These are phyloP conservation scores for Xyliphius kryptos DNA, from an alignment of 2,113 vertebrate genomes.

Conservation along the genomic window DNA sequence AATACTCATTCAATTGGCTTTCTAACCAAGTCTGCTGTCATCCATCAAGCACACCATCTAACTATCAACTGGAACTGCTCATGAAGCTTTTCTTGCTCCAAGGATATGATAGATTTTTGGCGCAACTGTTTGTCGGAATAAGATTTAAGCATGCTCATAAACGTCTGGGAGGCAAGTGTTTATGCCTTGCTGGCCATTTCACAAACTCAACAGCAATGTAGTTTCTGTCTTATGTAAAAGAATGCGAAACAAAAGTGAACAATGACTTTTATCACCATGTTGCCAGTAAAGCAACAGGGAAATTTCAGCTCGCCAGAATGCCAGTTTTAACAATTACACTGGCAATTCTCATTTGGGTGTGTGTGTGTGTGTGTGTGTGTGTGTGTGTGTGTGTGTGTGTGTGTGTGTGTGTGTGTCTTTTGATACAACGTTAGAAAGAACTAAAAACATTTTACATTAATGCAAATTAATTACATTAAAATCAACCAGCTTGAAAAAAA, in stretches of 20 bases:
- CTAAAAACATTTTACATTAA: no score
- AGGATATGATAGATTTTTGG: background rate
- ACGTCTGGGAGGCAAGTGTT: background rate
- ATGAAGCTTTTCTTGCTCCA: background rate
- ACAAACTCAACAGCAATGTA: background rate
- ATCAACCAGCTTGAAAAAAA: no score
- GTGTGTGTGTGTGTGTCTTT: no score
- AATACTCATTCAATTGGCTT: constrained; percentile 1
- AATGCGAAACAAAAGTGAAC: background rate
- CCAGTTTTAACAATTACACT: no score
- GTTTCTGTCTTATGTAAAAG: background rate
- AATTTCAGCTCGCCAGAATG: no score
- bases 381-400: no score
- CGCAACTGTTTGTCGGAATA: background rate
- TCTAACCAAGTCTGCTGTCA: constrained; percentile 16
- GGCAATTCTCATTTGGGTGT: no score
- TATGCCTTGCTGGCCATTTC: background rate
- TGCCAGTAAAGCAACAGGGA: no score
- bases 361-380: no score
- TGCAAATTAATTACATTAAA: no score
- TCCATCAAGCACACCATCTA: background rate
- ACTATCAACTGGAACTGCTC: background rate
- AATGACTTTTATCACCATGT: no score
- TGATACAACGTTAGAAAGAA: no score
- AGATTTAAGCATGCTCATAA: background rate